A percentile compares a stretch with the other conserved stretches of the same genome.
phyloP scores from a whole-genome alignment of 2,113 vertebrate genomes.

The Struthidea cinerea region DNA sequence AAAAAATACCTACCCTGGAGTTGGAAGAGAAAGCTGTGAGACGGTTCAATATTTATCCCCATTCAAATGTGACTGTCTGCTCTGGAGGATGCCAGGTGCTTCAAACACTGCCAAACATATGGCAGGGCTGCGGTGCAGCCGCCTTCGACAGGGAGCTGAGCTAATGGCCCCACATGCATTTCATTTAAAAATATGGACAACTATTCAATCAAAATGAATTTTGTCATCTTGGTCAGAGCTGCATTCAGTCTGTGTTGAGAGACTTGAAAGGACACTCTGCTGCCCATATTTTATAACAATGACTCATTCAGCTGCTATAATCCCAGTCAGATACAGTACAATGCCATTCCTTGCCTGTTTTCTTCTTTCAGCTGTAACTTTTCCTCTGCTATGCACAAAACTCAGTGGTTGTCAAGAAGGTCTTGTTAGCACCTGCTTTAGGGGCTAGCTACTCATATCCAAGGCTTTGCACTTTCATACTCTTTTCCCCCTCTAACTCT shows the following conservation, averaged over 20 bases:
- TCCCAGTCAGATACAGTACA: conserved; percentile 31
- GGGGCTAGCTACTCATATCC: conserved; percentile 18
- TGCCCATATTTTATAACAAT: conserved; percentile 20
- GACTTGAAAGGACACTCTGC: conserved; percentile 46
- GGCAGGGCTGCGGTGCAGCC: neutral
- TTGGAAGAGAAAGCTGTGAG: neutral
- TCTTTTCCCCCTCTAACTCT: neutral
- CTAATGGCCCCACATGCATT: conserved; percentile 34
- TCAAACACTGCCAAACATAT: conserved; percentile 26
- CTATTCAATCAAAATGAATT: conserved; percentile 36
- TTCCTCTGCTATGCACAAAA: conserved; percentile 46
- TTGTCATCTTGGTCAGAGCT: conserved; percentile 56
- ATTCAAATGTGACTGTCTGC: neutral
- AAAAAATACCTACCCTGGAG: neutral
- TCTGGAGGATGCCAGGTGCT: conserved; percentile 37
- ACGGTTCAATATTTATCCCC: conserved; percentile 20
- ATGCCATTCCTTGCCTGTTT: conserved; percentile 40
- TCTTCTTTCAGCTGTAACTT: conserved; percentile 31
- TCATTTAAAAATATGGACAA: conserved; percentile 44
- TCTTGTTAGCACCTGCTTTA: conserved; percentile 25
- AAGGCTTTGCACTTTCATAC: conserved; percentile 36
- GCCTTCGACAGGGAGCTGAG: neutral
- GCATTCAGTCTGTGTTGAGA: conserved; percentile 3
- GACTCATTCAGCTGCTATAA: conserved; percentile 30
- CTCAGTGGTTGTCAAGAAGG: conserved; percentile 37